These are phyloP conservation scores for Artemia sp. DNA, from an alignment of 2,888 invertebrate species.

Conservation along the genomic window DNA sequence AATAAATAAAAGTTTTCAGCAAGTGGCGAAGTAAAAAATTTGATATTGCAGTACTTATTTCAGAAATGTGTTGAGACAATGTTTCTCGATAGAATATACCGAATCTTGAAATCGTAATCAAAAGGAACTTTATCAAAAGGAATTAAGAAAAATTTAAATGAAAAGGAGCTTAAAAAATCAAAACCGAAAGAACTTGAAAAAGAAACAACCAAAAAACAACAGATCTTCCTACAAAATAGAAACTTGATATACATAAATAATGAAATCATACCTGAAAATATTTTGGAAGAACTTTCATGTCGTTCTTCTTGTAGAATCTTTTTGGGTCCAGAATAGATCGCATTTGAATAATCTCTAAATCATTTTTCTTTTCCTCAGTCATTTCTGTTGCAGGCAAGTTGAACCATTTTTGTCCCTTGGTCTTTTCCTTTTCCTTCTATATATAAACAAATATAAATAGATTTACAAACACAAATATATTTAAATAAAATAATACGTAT, in stretches of 20 bases:
- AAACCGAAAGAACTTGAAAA: no score
- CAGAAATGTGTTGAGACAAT: background rate
- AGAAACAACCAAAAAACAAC: no score
- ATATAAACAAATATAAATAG: conserved; percentile 27
- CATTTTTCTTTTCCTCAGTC: conserved; percentile 69
- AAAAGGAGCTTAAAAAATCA: no score
- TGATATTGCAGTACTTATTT: conserved; percentile 23
- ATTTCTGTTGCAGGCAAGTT: conserved; percentile 71
- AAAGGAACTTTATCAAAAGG: no score
- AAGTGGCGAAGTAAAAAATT: background rate
- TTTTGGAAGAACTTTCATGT: conserved; percentile 67
- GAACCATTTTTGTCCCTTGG: conserved; percentile 75
- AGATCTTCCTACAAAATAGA: no score
- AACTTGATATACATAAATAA: no score
- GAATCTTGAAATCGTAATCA: background rate
- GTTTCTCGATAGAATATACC: background rate
- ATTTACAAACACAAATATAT: conserved; percentile 11
- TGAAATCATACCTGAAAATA: conserved; percentile 58
- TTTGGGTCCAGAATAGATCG: conserved; percentile 77
- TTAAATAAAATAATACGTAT: conserved; percentile 9
- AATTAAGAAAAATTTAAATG: no score
- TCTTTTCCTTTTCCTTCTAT: conserved; percentile 53
- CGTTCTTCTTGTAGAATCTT: conserved; percentile 84
- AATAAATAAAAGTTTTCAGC: no score
- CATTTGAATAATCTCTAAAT: conserved; percentile 79